Conservation (phyloP, 2,888 invertebrate species). For the Girardia tigrina region DNA sequence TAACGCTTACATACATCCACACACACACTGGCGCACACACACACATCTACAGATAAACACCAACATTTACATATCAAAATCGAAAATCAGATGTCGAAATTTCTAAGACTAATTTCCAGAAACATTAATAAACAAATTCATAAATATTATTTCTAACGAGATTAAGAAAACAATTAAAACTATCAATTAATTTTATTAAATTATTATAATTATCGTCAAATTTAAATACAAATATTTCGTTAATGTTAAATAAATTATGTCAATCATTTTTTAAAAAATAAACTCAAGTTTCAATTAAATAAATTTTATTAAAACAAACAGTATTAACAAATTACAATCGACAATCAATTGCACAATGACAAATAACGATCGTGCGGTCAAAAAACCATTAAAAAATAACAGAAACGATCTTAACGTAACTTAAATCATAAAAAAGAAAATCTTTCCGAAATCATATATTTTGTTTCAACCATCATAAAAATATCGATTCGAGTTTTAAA, state of each 20-base stretch:
- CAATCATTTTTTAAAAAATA: too few species aligned
- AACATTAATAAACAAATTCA: neutral
- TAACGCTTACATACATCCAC: too few species aligned
- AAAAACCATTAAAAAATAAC: neutral
- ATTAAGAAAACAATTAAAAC: neutral
- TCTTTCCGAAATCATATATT: too few species aligned
- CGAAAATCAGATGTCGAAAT: slow-evolving; percentile 20
- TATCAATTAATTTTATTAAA: slow-evolving; percentile 6
- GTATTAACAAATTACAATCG: too few species aligned
- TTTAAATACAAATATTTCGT: neutral
- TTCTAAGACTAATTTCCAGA: slow-evolving; percentile 23
- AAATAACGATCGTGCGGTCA: too few species aligned
- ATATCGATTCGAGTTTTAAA: too few species aligned
- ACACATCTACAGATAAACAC: neutral
- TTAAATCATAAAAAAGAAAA: too few species aligned
- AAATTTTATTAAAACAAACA: too few species aligned
- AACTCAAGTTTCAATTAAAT: too few species aligned
- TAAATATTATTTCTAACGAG: neutral
- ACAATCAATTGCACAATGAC: too few species aligned
- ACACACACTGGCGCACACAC: slow-evolving; percentile 1
- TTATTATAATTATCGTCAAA: neutral
- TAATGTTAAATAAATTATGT: neutral
- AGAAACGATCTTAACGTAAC: neutral
- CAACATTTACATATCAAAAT: slow-evolving; percentile 10
- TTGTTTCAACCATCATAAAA: too few species aligned